Evolutionary conservation across 2,888 invertebrate genomes (phyloP), one percentile per base, ranked within the genome.

Genomic region (Imbricaverruca yamaguchii): DNA sequence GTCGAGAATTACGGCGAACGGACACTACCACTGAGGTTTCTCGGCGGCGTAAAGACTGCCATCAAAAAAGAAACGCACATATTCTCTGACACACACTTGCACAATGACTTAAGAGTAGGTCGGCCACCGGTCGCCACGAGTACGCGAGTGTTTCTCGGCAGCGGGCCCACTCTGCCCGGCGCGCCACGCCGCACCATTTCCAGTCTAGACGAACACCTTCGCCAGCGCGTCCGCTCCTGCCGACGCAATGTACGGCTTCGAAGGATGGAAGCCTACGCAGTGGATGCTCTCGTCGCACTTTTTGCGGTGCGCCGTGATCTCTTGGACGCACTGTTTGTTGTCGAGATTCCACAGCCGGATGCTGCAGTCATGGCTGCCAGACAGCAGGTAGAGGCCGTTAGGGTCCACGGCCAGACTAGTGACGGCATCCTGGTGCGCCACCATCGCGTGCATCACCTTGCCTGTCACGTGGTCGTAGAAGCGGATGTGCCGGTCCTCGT

Each of bases 231-330:
- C 99, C 85, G 99, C 98, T 86, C 99, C 98, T 84, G 98, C 98
- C 89, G 97, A 97, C 85, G 98, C 99, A 87, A 99, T 98, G 89
- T 95, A 97, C 85, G 98, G 97, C 90, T 97, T 94, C 85, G 97
- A 93, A 86, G 98, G 97, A 90, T 99, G 99, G 92, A 99, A 99
- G 86, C 98, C 98, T 85, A 99, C 99, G 88, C 97, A 97, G 87
- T 97, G 92, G 89, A 99, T 98, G 88, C 97, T 95, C 90, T 98
- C 98, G 89, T 99, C 98, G 90, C 97, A 97, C 90, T 99, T 99
- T 90, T 98, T 99, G 86, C 98, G 93, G 90, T 99, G 99, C 85
- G 98, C 97, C 81, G 98, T 98, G 87, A 99, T 98, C 89, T 99
- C 99, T 89, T 99, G 99, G 86, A 99, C 96, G 90, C 99, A 99